A percentile compares a stretch with the other conserved stretches of the same genome.
phyloP scores from a whole-genome alignment of 2,113 vertebrate genomes.

The Brachyistius frenatus region DNA sequence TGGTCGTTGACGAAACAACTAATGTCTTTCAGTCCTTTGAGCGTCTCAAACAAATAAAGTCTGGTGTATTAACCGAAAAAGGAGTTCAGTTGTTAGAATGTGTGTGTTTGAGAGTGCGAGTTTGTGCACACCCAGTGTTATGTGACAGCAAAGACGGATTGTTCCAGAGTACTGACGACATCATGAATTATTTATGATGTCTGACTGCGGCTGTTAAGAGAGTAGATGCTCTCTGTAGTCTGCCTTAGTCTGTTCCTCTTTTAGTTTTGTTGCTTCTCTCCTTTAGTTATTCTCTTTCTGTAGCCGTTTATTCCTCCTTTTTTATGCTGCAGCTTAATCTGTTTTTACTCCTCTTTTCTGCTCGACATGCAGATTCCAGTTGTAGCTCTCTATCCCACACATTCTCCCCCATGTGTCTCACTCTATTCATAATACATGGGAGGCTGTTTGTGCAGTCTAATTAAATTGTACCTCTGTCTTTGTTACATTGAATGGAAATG shows the following conservation, averaged over 20 bases:
- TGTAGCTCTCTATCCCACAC: neutral
- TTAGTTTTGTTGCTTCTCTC: neutral
- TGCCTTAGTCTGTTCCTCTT: neutral
- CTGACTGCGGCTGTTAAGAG: constrained; percentile 52
- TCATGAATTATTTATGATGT: constrained; percentile 59
- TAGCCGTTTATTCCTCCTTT: neutral
- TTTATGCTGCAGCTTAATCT: neutral
- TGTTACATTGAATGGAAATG: constrained; percentile 22
- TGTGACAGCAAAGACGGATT: constrained; percentile 39
- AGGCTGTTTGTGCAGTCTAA: constrained; percentile 26
- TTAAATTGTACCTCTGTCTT: constrained; percentile 20
- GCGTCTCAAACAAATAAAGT: neutral
- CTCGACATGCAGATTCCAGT: neutral
- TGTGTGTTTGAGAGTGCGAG: neutral
- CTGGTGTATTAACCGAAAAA: neutral
- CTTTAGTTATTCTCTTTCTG: neutral
- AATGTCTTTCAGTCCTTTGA: neutral
- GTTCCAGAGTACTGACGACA: constrained; percentile 37
- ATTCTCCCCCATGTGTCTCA: neutral
- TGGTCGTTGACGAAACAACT: no score
- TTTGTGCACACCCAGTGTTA: constrained; percentile 32
- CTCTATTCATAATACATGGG: constrained; percentile 37
- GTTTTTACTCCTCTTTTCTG: neutral
- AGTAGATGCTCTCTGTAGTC: constrained; percentile 9
- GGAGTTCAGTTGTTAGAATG: neutral